These are phyloP conservation scores for Coturnix japonica DNA, from an alignment of 2,113 vertebrate genomes.

Conservation along the genomic window DNA sequence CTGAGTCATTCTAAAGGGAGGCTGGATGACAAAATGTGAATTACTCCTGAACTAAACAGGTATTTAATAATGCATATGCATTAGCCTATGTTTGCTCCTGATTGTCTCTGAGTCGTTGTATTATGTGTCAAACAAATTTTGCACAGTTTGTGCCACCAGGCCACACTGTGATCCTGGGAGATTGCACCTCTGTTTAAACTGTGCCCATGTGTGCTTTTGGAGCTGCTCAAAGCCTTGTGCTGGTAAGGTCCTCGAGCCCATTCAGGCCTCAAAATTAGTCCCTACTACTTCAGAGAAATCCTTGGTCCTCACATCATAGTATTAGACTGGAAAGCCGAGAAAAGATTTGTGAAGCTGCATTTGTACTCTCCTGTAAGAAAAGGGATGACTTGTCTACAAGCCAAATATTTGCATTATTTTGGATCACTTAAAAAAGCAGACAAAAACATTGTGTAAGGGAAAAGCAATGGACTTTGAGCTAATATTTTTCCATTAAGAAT, in stretches of 20 bases:
- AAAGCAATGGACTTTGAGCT: conserved; percentile 38
- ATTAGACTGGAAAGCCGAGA: conserved; percentile 10
- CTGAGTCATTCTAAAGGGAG: background rate
- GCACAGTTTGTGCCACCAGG: background rate
- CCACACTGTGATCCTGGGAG: background rate
- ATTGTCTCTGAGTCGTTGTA: background rate
- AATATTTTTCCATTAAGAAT: conserved; percentile 69
- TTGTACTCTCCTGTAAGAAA: conserved; percentile 51
- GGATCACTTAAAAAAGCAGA: conserved; percentile 38
- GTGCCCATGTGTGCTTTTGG: background rate
- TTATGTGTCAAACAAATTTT: background rate
- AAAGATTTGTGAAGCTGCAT: conserved; percentile 42
- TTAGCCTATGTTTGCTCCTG: background rate
- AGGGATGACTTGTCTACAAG: conserved; percentile 50
- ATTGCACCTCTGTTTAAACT: background rate
- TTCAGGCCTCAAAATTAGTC: conserved; percentile 5
- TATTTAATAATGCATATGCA: background rate
- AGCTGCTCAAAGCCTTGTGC: conserved; percentile 32
- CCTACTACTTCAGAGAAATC: conserved; percentile 20
- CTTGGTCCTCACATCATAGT: conserved; percentile 26
- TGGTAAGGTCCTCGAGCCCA: background rate
- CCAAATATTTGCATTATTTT: conserved; percentile 63
- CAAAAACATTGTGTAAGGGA: conserved; percentile 57
- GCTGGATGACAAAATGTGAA: background rate
- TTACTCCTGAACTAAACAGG: background rate